These are phyloP conservation scores for Manis crassicaudata DNA, from an alignment of 2,797 vertebrate genomes.

Conservation along the genomic window DNA sequence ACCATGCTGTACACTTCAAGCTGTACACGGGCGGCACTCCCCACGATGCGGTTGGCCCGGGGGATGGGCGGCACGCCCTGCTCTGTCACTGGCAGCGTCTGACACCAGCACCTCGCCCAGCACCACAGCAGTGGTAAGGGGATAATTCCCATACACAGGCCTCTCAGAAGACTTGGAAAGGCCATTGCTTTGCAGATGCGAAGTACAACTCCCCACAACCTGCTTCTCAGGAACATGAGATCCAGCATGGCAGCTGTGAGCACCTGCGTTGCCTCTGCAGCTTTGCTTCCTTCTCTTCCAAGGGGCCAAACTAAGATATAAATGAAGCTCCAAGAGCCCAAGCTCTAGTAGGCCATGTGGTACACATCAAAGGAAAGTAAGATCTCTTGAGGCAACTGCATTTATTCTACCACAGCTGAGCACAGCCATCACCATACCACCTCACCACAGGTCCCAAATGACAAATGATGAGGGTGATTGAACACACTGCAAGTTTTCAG, in stretches of 20 bases:
- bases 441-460: conserved; percentile 74
- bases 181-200: background rate
- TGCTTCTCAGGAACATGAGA: background rate
- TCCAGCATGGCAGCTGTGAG: background rate
- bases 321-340: conserved; percentile 50
- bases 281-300: conserved; percentile 20
- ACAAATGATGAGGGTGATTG: conserved; percentile 74
- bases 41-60: no score
- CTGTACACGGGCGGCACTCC: no score
- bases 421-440: conserved; percentile 45
- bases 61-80: background rate
- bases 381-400: conserved; percentile 14
- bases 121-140: background rate
- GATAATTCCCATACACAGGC: accelerated
- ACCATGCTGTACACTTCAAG: no score
- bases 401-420: conserved; percentile 58
- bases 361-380: conserved; percentile 27
- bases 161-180: background rate
- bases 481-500: conserved; percentile 76
- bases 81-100: accelerated
- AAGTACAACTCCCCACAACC: background rate
- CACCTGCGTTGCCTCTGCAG: background rate
- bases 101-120: background rate
- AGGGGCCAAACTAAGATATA: conserved; percentile 43
- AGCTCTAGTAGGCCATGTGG: background rate